Conservation (phyloP, 2,797 vertebrate species). For the Melanogrammus aeglefinus region DNA sequence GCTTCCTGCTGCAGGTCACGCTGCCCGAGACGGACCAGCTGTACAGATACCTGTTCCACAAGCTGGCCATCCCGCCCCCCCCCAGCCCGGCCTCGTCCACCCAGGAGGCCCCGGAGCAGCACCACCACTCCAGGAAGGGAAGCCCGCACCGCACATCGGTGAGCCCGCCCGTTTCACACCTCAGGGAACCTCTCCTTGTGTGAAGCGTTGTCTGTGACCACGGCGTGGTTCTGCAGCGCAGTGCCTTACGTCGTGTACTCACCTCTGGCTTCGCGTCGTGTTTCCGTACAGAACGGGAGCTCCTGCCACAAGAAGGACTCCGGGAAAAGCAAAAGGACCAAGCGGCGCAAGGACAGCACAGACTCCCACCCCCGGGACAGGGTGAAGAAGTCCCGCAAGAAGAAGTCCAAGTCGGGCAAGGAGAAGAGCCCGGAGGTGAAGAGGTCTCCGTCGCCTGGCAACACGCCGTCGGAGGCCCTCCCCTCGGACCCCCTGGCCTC, state of each 20-base stretch:
- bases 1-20: constrained; percentile 93
- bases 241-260: neutral
- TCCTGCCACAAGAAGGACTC: constrained; percentile 77
- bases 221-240: neutral
- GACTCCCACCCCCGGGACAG: constrained; percentile 67
- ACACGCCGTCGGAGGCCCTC: constrained; percentile 76
- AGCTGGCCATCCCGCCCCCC: constrained; percentile 66
- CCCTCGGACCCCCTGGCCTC: constrained; percentile 83
- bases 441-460: constrained; percentile 68
- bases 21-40: constrained; percentile 94
- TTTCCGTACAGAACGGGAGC: constrained; percentile 68
- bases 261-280: neutral
- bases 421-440: constrained; percentile 74
- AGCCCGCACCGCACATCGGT: constrained; percentile 62
- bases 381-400: constrained; percentile 83
- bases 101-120: constrained; percentile 64
- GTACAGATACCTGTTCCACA: constrained; percentile 83
- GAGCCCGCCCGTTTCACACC: neutral
- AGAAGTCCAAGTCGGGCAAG: constrained; percentile 81
- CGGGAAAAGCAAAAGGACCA: constrained; percentile 80
- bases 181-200: neutral
- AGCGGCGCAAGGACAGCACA: constrained; percentile 82
- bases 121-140: constrained; percentile 42
- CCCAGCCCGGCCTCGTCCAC: constrained; percentile 59
- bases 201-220: neutral